A percentile compares a stretch with the other conserved stretches of the same genome.
phyloP scores from a whole-genome alignment of 1,140 invertebrate genomes.

The Trichonephila clavata region DNA sequence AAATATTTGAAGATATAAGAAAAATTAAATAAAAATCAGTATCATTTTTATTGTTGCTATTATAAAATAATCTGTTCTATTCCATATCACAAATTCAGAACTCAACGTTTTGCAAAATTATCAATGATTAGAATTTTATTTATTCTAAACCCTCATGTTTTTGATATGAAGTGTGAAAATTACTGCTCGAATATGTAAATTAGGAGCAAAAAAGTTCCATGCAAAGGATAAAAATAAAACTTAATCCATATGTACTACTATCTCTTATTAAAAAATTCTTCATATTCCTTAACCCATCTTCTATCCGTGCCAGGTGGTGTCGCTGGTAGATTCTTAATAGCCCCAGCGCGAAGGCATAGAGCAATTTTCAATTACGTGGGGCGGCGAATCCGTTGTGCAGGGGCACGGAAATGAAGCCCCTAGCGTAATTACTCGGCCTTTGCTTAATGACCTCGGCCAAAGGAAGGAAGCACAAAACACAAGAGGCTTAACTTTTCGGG shows the following conservation, averaged over 20 bases:
- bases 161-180: no score
- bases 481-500: slow-evolving; percentile 51
- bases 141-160: no score
- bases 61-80: no score
- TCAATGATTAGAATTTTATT: no score
- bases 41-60: no score
- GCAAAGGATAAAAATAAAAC: background rate
- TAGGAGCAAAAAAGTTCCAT: background rate
- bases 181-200: no score
- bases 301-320: background rate
- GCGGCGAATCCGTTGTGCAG: slow-evolving; percentile 13
- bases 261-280: background rate
- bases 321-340: background rate
- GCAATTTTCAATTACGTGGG: slow-evolving; percentile 54
- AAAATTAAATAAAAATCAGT: no score
- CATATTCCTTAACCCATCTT: background rate
- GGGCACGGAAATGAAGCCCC: slow-evolving; percentile 51
- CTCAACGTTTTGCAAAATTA: no score
- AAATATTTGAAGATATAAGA: no score
- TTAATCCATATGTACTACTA: background rate
- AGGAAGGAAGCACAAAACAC: slow-evolving; percentile 42
- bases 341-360: background rate
- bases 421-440: slow-evolving; percentile 38
- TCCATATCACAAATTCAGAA: no score
- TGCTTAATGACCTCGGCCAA: slow-evolving; percentile 43